Evolutionary conservation across 1,140 invertebrate species (phyloP).

Genomic region (Mycetomoellerius zeteki): DNA sequence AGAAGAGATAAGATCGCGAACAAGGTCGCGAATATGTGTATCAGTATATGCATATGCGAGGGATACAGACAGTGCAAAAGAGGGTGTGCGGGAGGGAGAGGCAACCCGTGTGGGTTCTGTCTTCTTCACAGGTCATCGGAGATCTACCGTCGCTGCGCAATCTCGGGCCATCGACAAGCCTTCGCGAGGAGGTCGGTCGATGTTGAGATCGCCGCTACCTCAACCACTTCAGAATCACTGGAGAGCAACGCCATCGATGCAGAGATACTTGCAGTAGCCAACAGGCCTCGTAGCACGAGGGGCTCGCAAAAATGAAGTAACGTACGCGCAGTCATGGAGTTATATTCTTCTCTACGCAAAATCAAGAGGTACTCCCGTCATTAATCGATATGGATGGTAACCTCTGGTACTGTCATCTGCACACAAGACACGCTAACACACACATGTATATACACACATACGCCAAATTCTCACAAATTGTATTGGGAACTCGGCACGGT

Average conservation of each 20-base stretch:
- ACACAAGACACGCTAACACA: constrained; percentile 1
- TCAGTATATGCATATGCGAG: not conserved
- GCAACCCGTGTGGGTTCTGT: constrained; percentile 75
- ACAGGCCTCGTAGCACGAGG: constrained; percentile 85
- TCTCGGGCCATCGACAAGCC: constrained; percentile 69
- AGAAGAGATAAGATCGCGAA: no score
- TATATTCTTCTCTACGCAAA: constrained; percentile 94
- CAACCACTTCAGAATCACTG: constrained; percentile 82
- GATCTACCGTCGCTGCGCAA: constrained; percentile 74
- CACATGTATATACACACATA: not conserved
- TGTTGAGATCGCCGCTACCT: constrained; percentile 59
- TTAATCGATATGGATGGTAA: constrained; percentile 75
- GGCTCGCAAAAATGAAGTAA: constrained; percentile 94
- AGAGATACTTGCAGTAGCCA: constrained; percentile 75
- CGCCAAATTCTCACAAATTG: not conserved
- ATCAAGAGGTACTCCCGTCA: constrained; percentile 92
- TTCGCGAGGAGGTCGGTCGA: constrained; percentile 61
- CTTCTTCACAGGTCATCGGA: constrained; percentile 83
- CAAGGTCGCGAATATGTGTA: not conserved
- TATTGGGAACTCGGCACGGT: constrained; percentile 31
- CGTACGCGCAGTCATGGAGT: constrained; percentile 94
- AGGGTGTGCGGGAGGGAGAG: constrained; percentile 56
- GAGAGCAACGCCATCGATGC: constrained; percentile 80
- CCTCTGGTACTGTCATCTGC: constrained; percentile 65
- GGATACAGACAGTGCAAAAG: not conserved